phyloP scores from a whole-genome alignment of 2,888 invertebrate genomes.

The Hyposoter didymator region DNA sequence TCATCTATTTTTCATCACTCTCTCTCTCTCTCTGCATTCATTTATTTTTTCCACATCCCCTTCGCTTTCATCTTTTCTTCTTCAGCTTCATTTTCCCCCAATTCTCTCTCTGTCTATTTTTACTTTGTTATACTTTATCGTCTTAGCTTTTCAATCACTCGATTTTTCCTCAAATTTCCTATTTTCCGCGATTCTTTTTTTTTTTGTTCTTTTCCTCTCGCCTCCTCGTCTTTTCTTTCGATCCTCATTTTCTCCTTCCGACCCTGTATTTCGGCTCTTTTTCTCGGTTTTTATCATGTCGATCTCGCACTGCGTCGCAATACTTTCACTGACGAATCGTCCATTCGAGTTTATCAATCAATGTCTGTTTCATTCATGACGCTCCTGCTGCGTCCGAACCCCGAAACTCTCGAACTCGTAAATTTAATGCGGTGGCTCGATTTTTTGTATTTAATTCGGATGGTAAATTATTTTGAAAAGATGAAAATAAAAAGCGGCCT shows the following conservation, averaged over 20 bases:
- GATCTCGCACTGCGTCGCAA: not conserved
- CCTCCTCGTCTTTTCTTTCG: too few relatives aligned
- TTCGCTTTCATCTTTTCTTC: not conserved
- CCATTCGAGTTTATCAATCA: conserved; percentile 20
- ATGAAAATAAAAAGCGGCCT: not conserved
- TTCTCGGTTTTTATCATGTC: not conserved
- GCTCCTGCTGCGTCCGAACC: not conserved
- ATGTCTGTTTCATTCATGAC: conserved; percentile 14
- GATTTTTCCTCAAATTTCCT: not conserved
- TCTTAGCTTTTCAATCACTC: not conserved
- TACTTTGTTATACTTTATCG: not conserved
- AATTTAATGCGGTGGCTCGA: not conserved
- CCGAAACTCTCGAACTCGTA: not conserved
- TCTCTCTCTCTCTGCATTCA: not conserved
- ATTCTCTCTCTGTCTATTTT: not conserved
- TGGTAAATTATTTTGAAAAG: not conserved
- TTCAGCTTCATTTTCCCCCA: not conserved
- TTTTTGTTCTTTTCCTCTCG: too few relatives aligned
- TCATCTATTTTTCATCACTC: not conserved
- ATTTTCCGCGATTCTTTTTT: not conserved
- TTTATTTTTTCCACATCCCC: not conserved
- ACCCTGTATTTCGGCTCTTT: not conserved
- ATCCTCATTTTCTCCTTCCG: conserved; percentile 3
- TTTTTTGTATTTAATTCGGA: not conserved
- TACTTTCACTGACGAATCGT: not conserved